Percentiles rank a stretch among this genome's conserved stretches.
Conservation (phyloP, 2,888 invertebrate genomes). For the Hedya salicella region DNA sequence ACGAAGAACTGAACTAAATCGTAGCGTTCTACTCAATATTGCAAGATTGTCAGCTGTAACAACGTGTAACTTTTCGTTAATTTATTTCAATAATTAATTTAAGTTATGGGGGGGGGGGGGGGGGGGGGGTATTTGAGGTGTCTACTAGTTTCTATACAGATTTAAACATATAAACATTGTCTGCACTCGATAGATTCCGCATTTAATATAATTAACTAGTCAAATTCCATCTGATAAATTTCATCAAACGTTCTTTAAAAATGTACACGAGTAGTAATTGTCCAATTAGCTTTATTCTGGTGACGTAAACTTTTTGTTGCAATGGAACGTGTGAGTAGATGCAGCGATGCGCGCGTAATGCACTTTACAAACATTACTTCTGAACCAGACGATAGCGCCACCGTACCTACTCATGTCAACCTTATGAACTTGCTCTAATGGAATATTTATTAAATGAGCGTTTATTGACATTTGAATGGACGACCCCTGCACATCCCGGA, state of each 20-base stretch:
- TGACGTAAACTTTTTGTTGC: constrained; percentile 14
- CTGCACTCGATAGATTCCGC: not conserved
- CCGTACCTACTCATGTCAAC: not conserved
- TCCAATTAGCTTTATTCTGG: not conserved
- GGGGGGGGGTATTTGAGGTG: not conserved
- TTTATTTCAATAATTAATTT: constrained; percentile 29
- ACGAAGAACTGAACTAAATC: constrained; percentile 40
- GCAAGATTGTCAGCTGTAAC: constrained; percentile 31
- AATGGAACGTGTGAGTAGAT: not conserved
- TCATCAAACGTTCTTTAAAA: not conserved
- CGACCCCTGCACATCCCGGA: not conserved
- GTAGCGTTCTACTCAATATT: constrained; percentile 34
- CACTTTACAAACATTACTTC: not conserved
- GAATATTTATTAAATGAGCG: not conserved
- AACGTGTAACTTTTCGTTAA: constrained; percentile 32
- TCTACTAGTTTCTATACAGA: constrained; percentile 24
- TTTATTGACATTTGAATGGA: not conserved
- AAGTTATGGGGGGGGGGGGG: constrained; percentile 4
- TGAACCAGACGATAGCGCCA: not conserved
- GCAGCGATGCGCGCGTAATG: not conserved
- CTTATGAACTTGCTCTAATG: not conserved
- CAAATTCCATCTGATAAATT: constrained; percentile 12
- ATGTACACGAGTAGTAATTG: not conserved
- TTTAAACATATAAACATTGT: constrained; percentile 4
- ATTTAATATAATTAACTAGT: constrained; percentile 11